Evolutionary conservation across 2,797 vertebrate genomes (phyloP), one percentile per base, ranked within the genome.

Genomic region (Micropoecilia bifurca): DNA sequence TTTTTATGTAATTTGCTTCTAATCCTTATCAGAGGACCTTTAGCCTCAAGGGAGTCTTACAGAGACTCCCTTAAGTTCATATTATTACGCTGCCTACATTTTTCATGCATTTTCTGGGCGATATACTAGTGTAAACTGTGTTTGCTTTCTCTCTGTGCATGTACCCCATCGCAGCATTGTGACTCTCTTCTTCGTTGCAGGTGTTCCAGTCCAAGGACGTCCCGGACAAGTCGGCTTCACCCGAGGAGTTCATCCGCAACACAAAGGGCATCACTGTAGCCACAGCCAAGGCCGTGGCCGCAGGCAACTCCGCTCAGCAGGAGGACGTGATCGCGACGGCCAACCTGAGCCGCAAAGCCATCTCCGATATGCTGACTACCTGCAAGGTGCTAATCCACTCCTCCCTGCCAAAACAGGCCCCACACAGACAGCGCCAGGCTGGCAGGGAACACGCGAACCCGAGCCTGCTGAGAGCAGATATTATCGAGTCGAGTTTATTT

Each of bases 211-310:
- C 97, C 25, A 98, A 96, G 47, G 97, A 98, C 68, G 57, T 96
- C 87, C 98, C 98, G 36, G 97, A 99, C 74, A 98, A 96, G 95
- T 95, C 93, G 69, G 96, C 97, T 74, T 96, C 97, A 71, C 98
- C 99, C 3, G 99, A 99, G 84, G 98, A 99, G 92, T 99, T 99
- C 28, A 99, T 98, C 79, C 97, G 98, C 80, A 99, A 99, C 97
- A 99, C 98, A 43, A 99, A 99, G 95, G 98, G 98, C 89, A 99
- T 99, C 96, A 99, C 99, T 89, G 95, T 96, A 88, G 99, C 99
- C 86, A 99, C 99, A 1, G 97, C 98, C 94, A 99, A 99, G 94
- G 98, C 99, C 0, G 99, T 99, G 83, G 98, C 98, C 20, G 97
- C 98, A 0, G 99, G 98, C 73, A 99, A 99, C 95, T 99, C 99